These are phyloP conservation scores for Sardina pilchardus DNA, from an alignment of 2,113 vertebrate species.

Conservation along the genomic window DNA sequence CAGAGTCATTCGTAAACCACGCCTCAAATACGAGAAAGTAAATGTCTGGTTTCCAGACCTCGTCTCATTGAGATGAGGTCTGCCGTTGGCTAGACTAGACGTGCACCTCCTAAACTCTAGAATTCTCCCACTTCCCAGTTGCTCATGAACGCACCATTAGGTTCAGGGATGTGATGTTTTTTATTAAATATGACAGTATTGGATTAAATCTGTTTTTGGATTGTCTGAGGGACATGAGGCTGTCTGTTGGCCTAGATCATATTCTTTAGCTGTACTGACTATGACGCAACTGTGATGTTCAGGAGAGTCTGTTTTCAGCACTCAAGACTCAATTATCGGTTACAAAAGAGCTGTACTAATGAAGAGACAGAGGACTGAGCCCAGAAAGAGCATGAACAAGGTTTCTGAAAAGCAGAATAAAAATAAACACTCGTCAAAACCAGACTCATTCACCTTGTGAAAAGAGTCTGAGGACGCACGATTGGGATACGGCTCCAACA, in stretches of 20 bases:
- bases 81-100: too few species aligned
- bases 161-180: too few species aligned
- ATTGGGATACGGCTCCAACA: too few species aligned
- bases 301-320: background rate
- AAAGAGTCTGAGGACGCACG: too few species aligned
- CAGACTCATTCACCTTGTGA: too few species aligned
- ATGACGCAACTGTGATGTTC: background rate
- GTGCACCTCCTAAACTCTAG: too few species aligned
- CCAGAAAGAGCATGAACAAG: background rate
- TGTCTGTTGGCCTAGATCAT: background rate
- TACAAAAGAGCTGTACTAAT: background rate
- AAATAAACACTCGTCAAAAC: background rate
- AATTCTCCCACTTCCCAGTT: too few species aligned
- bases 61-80: too few species aligned
- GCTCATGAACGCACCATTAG: too few species aligned
- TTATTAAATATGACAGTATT: background rate
- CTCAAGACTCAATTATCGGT: background rate
- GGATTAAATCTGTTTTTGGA: background rate
- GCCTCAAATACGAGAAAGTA: too few species aligned
- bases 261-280: background rate
- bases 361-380: background rate
- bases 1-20: too few species aligned
- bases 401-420: background rate
- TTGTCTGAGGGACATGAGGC: background rate
- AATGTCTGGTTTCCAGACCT: too few species aligned